Base-by-base conservation (phyloP, 2,113 vertebrate genomes). In the Syngnathoides biaculeatus region DNA sequence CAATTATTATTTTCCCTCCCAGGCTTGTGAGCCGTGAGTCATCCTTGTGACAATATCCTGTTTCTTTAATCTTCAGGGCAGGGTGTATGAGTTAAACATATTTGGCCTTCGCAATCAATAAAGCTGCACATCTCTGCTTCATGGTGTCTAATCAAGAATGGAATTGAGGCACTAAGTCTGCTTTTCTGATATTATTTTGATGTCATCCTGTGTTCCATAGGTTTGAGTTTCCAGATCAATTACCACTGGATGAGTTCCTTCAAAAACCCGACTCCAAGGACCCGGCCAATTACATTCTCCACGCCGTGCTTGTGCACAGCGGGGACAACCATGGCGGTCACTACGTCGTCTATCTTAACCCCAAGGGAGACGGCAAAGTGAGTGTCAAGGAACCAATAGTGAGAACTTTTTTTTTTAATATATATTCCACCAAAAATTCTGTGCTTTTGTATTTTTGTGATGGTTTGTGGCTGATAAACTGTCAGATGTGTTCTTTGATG, bases 241-340 rank as follows among this genome's bases (percentile, higher is more conserved):
- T 99, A 84, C 96, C 95, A 38, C 92, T 99, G 76, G 97, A 99
- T 75, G 97, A 99, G 88, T 99, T 99, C 88, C 94, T 99, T 70
- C 97, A 99, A 90, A 99, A 98, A 92, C 92, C 94, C 17, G 97
- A 99, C 77, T 94, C 94, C 45, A 98, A 98, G 90, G 97, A 99
- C 83, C 94, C 97, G 14, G 97, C 97, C 14, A 98, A 98, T 90
- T 99, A 99, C 83, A 98, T 99, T 75, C 93, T 99, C 64, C 97
- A 99, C 2, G 97, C 97, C 4, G 97, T 99, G 73, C 90, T 99
- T 39, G 97, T 99, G 53, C 97, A 99, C 88, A 99, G 97, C 77
- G 97, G 97, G 62, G 97, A 99, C 90, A 99, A 99, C 92, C 97
- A 99, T 55, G 97, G 97, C 2, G 97, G 97, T 82, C 97, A 99